Percentiles rank a stretch among this genome's conserved stretches.
These are phyloP conservation scores for Tenthredo mesomela DNA, from an alignment of 2,888 invertebrate genomes.

Conservation along the genomic window DNA sequence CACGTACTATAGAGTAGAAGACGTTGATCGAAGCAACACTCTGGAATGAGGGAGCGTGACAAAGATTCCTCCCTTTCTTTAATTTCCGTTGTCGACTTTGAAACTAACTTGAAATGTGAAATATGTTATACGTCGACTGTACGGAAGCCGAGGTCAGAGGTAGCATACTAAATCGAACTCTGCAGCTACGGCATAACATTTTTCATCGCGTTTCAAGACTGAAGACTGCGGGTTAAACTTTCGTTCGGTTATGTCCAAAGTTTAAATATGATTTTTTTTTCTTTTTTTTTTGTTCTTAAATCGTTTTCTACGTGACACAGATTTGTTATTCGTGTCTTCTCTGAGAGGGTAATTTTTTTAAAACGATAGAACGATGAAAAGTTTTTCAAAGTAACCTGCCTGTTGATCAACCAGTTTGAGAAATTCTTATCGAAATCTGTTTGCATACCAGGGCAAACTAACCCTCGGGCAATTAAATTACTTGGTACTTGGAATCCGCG, in stretches of 20 bases:
- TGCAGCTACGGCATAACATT: neutral
- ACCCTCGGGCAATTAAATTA: slow-evolving; percentile 30
- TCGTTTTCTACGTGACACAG: slow-evolving; percentile 26
- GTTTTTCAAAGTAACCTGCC: neutral
- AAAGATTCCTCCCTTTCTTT: slow-evolving; percentile 24
- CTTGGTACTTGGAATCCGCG: slow-evolving; percentile 43
- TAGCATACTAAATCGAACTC: slow-evolving; percentile 42
- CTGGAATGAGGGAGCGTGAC: neutral
- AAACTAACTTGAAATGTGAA: neutral
- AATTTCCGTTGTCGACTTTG: slow-evolving; percentile 35
- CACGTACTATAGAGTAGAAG: neutral
- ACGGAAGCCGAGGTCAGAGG: slow-evolving; percentile 13
- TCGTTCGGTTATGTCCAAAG: slow-evolving; percentile 6
- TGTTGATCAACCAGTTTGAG: neutral
- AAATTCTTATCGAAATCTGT: slow-evolving; percentile 22
- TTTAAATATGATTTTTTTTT: slow-evolving; percentile 30
- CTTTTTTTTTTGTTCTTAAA: neutral
- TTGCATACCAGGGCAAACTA: slow-evolving; percentile 25
- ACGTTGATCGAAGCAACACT: neutral
- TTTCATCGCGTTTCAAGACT: slow-evolving; percentile 18
- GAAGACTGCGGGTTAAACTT: slow-evolving; percentile 14
- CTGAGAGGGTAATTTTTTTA: neutral
- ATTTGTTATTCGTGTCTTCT: neutral
- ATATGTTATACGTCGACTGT: neutral
- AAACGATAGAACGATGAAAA: neutral